Base-by-base conservation (phyloP, 2,797 vertebrate species). In the Acanthurus leucopareius region DNA sequence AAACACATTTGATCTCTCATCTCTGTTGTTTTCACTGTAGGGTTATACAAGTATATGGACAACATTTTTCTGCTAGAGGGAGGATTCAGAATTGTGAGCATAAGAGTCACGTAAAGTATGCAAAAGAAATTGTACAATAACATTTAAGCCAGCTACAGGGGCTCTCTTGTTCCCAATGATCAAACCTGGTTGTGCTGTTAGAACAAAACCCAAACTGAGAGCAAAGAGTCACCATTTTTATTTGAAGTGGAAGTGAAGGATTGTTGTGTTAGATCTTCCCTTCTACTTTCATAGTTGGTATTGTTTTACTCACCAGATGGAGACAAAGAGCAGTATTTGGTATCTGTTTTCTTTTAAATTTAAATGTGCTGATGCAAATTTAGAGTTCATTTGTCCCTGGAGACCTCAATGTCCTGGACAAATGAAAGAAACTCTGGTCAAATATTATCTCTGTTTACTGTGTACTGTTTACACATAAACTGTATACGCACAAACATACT, bases 1-100 rank as follows among this genome's bases (percentile, higher is more conserved):
- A 49, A 82, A 69, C 63, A 84, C 6, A 1, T 35, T 67, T 68
- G 19, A 53, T 20, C 19, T 64, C 44, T 49, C 1, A 17, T 48
- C 3, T 63, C 16, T 0, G n/a, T 5, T 28, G 13, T 49, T 56
- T 65, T 56, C 10, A 22, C 35, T 20, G 45, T 49, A 13, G 19
- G 7, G 38, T 56, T 22, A 17, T 45, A 10, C 2, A 20, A 17
- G 7, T 38, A 25, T 25, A 25, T 25, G 25, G 25, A 25, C 25
- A 25, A 25, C 25, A n/a, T 25, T 25, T 42, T n/a, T 42, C 28
- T 40, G 44, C 19, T 20, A 7, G n/a, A 51, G 57, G 20, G 45
- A 60, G 45, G 57, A 48, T 25, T 25, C 19, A 48, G 19, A 69
- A 45, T 56, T 6, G 3, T 42, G 64, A 66, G 5, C 5, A 9